Conservation (phyloP, 2,888 invertebrate genomes). For the Ditula angustiorana region DNA sequence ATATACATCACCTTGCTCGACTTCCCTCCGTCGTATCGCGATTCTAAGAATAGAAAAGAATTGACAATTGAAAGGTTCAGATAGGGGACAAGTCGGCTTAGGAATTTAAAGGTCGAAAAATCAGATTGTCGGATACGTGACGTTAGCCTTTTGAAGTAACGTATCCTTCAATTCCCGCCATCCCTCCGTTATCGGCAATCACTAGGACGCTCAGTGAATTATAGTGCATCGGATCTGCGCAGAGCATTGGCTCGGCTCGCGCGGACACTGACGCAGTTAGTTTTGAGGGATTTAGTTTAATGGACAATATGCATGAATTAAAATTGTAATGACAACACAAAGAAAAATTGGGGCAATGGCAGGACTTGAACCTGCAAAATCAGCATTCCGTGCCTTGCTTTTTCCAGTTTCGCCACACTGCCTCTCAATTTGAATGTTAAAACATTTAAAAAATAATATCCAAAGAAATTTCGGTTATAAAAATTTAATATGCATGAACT, state of each 20-base stretch:
- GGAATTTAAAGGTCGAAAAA: slow-evolving; percentile 31
- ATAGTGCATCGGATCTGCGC: slow-evolving; percentile 28
- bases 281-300: slow-evolving; percentile 5
- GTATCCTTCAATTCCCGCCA: slow-evolving; percentile 12
- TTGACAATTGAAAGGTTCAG: slow-evolving; percentile 32
- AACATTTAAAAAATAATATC: too few species aligned
- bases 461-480: too few species aligned
- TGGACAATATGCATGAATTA: not conserved
- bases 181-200: slow-evolving; percentile 25
- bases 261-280: not conserved
- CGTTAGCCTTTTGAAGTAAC: slow-evolving; percentile 21
- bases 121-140: slow-evolving; percentile 29
- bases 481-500: too few species aligned
- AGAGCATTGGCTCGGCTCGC: not conserved
- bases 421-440: too few species aligned
- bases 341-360: too few species aligned
- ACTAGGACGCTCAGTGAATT: slow-evolving; percentile 18
- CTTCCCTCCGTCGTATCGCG: slow-evolving; percentile 11
- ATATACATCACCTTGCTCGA: slow-evolving; percentile 16
- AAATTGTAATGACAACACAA: too few species aligned
- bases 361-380: too few species aligned
- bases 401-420: too few species aligned
- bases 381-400: too few species aligned
- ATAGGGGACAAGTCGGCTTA: slow-evolving; percentile 15
- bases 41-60: slow-evolving; percentile 36